These are phyloP conservation scores for Thysanoteuthis rhombus DNA, from an alignment of 2,888 invertebrate genomes.

Conservation along the genomic window DNA sequence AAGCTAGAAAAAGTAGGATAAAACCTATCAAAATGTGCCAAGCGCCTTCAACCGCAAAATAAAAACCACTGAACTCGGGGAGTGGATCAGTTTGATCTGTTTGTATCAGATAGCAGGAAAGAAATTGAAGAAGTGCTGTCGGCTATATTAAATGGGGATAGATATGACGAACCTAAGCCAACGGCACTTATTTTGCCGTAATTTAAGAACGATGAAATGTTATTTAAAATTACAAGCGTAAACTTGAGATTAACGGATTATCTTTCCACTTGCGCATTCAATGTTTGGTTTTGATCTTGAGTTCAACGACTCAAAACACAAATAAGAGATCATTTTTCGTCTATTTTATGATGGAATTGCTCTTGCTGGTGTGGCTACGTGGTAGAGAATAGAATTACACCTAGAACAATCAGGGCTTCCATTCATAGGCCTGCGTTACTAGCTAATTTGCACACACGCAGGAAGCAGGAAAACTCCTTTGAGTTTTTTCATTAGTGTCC, in stretches of 20 bases:
- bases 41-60: not conserved
- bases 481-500: too few species aligned
- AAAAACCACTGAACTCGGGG: not conserved
- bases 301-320: not conserved
- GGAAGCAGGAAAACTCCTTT: too few species aligned
- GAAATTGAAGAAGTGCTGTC: not conserved
- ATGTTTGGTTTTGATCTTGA: too few species aligned
- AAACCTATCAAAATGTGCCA: not conserved
- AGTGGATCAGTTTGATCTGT: not conserved
- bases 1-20: not conserved
- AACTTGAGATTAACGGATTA: not conserved
- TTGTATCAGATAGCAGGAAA: not conserved
- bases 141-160: not conserved
- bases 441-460: too few species aligned
- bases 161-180: not conserved
- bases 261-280: not conserved
- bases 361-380: not conserved
- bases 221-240: not conserved
- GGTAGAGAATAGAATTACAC: not conserved
- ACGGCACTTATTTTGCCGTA: not conserved
- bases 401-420: not conserved
- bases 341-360: not conserved
- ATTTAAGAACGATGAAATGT: not conserved
- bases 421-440: too few species aligned
- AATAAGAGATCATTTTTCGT: not conserved